Base-by-base conservation (phyloP, 2,797 vertebrate species). In the Molossus molossus region DNA sequence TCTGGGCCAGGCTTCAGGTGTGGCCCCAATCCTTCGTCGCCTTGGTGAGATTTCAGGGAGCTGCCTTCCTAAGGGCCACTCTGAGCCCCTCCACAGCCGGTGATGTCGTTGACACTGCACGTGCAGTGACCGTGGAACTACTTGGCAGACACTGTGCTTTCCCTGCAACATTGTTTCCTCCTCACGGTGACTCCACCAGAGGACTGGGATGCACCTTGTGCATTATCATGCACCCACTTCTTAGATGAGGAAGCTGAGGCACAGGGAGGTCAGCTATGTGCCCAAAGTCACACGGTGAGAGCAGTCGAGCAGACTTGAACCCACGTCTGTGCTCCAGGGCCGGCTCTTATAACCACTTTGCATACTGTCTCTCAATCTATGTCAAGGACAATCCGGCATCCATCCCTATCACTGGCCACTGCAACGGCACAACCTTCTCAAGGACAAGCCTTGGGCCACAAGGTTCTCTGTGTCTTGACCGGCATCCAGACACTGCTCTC, bases 371-470 rank as follows among this genome's bases (percentile, higher is more conserved):
- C 65, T 70, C 45, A 9, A 37, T 40, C 72, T 73, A 57, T 20
- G 7, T 48, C 60, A 87, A 70, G 13, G 23, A 82, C 55, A 17
- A 29, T 37, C 37, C 29, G 9, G 45, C 72, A 84, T 11, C 53
- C 1, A 25, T 23, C 53, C 7, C 17, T 23, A 57, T 62, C 75
- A 58, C 25, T 23, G 21, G 57, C 87, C 40, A 40, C 33, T 29
- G 25, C 9, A n/a, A 65, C 1, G 25, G 27, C 2, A 55, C 67
- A 33, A 2, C n/a, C 53, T 91, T 92, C 86, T 86, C 83, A 70
- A 85, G 76, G 37, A 94, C 86, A 48, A 79, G 73, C n/a, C 72
- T 81, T 40, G 45, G 81, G 55, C 65, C 75, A 82, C 48, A 62
- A 45, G 25, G 12, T 48, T 82, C 23, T 60, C 50, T 84, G 65